Percentiles rank a stretch among this genome's conserved stretches.
phyloP scores from a whole-genome alignment of 2,797 vertebrate species.

The Cyclura pinguis region DNA sequence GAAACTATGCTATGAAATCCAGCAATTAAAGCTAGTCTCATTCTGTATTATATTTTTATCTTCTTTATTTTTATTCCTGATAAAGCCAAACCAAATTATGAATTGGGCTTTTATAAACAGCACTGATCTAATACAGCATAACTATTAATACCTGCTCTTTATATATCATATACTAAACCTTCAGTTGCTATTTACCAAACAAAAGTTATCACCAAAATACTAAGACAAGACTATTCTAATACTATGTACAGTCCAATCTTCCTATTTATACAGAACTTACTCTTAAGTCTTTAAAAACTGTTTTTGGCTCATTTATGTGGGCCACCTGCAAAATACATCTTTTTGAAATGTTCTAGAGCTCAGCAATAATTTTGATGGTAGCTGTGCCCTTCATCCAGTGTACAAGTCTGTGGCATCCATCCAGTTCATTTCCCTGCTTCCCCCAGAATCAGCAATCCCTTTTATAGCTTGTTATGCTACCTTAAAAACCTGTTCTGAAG shows the following conservation, averaged over 20 bases:
- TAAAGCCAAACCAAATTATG: constrained; percentile 48
- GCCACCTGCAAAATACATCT: too few relatives aligned
- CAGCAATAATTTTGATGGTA: too few relatives aligned
- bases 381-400: too few relatives aligned
- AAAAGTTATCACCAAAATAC: constrained; percentile 50
- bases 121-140: constrained; percentile 46
- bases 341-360: too few relatives aligned
- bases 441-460: too few relatives aligned
- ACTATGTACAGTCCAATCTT: neutral
- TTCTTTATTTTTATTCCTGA: constrained; percentile 39
- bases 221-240: neutral
- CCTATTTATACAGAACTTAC: neutral
- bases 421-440: neutral
- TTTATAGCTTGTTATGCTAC: too few relatives aligned
- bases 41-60: neutral
- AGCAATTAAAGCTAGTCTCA: neutral
- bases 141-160: constrained; percentile 47
- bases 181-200: constrained; percentile 44
- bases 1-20: neutral
- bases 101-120: constrained; percentile 46
- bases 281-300: neutral
- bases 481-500: too few relatives aligned
- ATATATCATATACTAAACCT: constrained; percentile 61
- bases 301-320: too few relatives aligned
- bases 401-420: too few relatives aligned